Evolutionary conservation across 37 sponge, comb jelly and placozoan species (phyloP).

Genomic region (Chondrilla cf. caribensis): DNA sequence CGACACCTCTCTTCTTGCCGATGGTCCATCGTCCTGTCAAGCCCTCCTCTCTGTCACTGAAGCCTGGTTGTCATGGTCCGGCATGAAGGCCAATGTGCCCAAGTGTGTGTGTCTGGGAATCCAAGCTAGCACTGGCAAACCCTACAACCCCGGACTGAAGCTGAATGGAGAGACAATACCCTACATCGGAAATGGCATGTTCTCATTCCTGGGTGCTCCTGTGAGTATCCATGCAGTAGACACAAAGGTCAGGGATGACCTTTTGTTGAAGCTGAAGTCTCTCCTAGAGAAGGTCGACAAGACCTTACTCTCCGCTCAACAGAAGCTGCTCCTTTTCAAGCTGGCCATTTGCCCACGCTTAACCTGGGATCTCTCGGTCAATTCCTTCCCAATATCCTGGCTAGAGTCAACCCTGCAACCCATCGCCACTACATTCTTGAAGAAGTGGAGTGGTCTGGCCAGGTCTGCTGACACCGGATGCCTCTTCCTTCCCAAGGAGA

Average conservation of each 20-base stretch:
- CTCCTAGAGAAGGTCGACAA: background rate
- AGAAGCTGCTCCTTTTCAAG: conserved; percentile 14
- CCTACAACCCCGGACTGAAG: conserved; percentile 18
- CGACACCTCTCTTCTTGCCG: conserved; percentile 19
- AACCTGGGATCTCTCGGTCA: conserved; percentile 19
- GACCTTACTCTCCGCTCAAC: background rate
- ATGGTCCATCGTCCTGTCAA: conserved; percentile 30
- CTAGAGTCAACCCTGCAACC: conserved; percentile 18
- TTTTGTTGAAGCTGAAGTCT: background rate
- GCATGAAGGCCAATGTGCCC: conserved; percentile 30
- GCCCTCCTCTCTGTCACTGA: background rate
- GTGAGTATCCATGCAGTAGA: background rate
- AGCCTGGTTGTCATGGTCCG: conserved; percentile 27
- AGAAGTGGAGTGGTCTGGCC: too few species aligned
- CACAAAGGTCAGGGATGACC: background rate
- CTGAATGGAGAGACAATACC: conserved; percentile 19
- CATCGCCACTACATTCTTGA: too few species aligned
- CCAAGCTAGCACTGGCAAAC: conserved; percentile 8
- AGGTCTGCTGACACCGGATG: too few species aligned
- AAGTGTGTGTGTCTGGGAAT: conserved; percentile 29
- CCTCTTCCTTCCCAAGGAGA: too few species aligned
- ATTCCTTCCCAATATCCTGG: conserved; percentile 21
- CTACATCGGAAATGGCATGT: conserved; percentile 13
- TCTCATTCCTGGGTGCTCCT: conserved; percentile 25
- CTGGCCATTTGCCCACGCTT: conserved; percentile 26